A percentile compares a stretch with the other conserved stretches of the same genome.
phyloP scores from a whole-genome alignment of 2,888 invertebrate genomes.

The Metellina segmentata region DNA sequence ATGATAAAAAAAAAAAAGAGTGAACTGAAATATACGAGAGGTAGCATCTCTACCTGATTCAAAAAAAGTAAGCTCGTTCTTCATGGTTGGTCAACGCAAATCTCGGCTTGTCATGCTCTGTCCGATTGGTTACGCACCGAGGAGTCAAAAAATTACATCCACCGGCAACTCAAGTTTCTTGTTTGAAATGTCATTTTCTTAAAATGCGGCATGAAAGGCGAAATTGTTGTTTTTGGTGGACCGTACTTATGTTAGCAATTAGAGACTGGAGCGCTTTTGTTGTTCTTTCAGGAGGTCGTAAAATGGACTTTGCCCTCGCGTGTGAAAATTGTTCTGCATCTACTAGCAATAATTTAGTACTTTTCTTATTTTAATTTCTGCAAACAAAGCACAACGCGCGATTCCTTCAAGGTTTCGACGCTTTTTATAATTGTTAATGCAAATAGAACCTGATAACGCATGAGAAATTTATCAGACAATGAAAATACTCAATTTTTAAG shows the following conservation, averaged over 20 bases:
- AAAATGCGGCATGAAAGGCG: not conserved
- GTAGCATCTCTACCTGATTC: conserved; percentile 38
- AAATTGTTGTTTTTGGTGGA: conserved; percentile 3
- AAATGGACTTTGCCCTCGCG: conserved; percentile 6
- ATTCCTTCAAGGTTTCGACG: no score
- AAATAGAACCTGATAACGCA: no score
- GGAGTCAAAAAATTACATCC: conserved; percentile 52
- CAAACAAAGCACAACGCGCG: no score
- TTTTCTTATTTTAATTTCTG: no score
- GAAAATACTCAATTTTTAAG: no score
- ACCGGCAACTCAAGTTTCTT: conserved; percentile 15
- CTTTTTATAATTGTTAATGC: no score
- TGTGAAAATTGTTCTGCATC: not conserved
- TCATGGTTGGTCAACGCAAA: conserved; percentile 49
- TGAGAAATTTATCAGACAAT: no score
- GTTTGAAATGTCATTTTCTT: conserved; percentile 15
- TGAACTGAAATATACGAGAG: not conserved
- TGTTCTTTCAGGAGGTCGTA: conserved; percentile 9
- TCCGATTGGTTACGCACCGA: conserved; percentile 67
- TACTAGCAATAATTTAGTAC: no score
- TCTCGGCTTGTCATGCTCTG: conserved; percentile 68
- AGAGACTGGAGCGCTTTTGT: not conserved
- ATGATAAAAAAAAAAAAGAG: conserved; percentile 1
- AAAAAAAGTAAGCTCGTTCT: conserved; percentile 42
- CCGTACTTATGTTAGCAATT: conserved; percentile 21